phyloP scores from a whole-genome alignment of 2,888 invertebrate species.

The Horisme vitalbata region DNA sequence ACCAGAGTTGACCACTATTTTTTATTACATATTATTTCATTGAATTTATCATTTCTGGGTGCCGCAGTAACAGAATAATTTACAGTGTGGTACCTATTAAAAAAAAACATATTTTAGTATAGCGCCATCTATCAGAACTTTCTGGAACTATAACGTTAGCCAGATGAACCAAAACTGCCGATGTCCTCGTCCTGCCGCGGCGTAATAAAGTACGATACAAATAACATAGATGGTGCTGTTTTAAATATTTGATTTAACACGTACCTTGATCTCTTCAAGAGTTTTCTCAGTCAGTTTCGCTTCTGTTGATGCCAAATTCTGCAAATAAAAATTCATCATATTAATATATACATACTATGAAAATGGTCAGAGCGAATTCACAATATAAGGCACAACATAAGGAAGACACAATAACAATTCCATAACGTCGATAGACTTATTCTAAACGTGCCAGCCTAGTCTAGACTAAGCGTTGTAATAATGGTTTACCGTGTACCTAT shows the following conservation, averaged over 20 bases:
- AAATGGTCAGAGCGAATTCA: background rate
- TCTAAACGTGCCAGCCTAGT: background rate
- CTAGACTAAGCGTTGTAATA: background rate
- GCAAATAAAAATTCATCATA: conserved; percentile 41
- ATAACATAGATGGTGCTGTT: conserved; percentile 47
- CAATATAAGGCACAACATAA: no score
- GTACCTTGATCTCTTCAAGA: conserved; percentile 76
- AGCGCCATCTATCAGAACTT: conserved; percentile 19
- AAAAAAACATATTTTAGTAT: background rate
- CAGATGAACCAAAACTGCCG: background rate
- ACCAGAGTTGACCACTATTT: no score
- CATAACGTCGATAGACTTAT: no score
- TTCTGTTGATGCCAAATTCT: conserved; percentile 68
- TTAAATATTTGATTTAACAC: conserved; percentile 9
- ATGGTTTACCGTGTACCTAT: background rate
- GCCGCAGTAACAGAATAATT: no score
- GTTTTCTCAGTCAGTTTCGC: conserved; percentile 67
- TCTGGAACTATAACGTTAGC: conserved; percentile 9
- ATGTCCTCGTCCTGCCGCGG: background rate
- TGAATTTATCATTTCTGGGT: no score
- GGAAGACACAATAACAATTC: no score
- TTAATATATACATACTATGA: conserved; percentile 3
- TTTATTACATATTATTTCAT: no score
- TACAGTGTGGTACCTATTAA: no score
- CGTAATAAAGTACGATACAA: background rate